phyloP scores from a whole-genome alignment of 2,113 vertebrate genomes.

The Ariopsis seemanni region DNA sequence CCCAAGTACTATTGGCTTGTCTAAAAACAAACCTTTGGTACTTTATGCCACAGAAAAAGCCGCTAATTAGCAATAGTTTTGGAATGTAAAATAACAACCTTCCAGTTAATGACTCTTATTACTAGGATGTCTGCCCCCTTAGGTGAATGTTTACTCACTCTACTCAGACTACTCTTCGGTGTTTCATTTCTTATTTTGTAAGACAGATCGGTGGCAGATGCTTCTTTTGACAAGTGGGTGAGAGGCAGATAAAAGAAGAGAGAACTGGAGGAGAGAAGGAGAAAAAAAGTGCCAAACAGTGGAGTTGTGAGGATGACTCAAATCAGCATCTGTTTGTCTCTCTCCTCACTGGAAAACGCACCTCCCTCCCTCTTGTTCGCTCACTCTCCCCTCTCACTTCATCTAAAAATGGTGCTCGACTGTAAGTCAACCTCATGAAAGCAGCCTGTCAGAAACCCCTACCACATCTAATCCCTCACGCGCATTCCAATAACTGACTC shows the following conservation, averaged over 20 bases:
- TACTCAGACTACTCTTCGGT: neutral
- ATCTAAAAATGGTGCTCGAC: slow-evolving; percentile 41
- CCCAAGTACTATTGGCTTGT: neutral
- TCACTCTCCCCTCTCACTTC: slow-evolving; percentile 33
- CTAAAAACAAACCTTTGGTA: neutral
- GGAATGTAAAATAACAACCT: neutral
- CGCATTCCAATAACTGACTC: slow-evolving; percentile 26
- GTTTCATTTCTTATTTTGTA: slow-evolving; percentile 33
- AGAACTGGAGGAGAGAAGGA: neutral
- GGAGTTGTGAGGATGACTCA: slow-evolving; percentile 49
- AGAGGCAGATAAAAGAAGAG: slow-evolving; percentile 5
- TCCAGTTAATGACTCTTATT: neutral
- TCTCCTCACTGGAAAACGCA: neutral
- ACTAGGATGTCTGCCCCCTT: neutral
- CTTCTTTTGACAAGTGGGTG: slow-evolving; percentile 26
- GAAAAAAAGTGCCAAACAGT: slow-evolving; percentile 37
- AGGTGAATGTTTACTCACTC: slow-evolving; percentile 9
- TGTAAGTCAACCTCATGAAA: slow-evolving; percentile 29
- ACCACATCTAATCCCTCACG: slow-evolving; percentile 28
- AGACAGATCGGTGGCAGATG: slow-evolving; percentile 37
- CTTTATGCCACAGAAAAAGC: neutral
- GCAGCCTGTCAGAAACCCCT: slow-evolving; percentile 37
- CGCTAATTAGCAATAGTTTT: neutral
- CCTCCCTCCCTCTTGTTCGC: neutral
- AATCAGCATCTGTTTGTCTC: slow-evolving; percentile 43